A percentile compares a stretch with the other conserved stretches of the same genome.
Evolutionary conservation across 2,888 invertebrate genomes (phyloP).

Genomic region (Nasonovia ribisnigri): DNA sequence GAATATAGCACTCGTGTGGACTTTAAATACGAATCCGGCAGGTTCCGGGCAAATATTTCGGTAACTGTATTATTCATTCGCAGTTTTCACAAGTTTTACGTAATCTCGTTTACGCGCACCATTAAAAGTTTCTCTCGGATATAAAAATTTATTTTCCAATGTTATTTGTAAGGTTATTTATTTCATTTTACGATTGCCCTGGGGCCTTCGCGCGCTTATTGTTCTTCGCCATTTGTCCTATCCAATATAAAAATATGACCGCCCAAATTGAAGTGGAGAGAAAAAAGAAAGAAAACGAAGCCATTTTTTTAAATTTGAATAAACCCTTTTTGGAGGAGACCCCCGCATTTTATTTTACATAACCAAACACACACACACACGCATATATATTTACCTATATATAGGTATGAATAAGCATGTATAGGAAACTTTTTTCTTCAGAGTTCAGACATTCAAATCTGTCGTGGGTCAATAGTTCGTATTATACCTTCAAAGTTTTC

Average conservation of each 20-base stretch:
- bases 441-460: background rate
- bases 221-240: conserved; percentile 1
- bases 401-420: background rate
- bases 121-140: conserved; percentile 31
- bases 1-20: background rate
- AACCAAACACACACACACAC: background rate
- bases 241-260: conserved; percentile 4
- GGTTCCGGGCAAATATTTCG: background rate
- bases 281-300: background rate
- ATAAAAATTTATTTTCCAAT: conserved; percentile 24
- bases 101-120: background rate
- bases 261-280: background rate
- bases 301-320: conserved; percentile 43
- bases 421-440: conserved; percentile 26
- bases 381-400: background rate
- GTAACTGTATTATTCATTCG: conserved; percentile 6
- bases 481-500: conserved; percentile 29
- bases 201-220: conserved; percentile 2
- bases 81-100: conserved; percentile 21
- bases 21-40: conserved; percentile 17
- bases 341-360: conserved; percentile 14
- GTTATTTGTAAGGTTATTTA: background rate
- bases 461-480: conserved; percentile 50
- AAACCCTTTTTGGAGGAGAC: conserved; percentile 22
- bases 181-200: conserved; percentile 34